Conservation (phyloP, 2,888 invertebrate genomes). For the Elysia crispata region DNA sequence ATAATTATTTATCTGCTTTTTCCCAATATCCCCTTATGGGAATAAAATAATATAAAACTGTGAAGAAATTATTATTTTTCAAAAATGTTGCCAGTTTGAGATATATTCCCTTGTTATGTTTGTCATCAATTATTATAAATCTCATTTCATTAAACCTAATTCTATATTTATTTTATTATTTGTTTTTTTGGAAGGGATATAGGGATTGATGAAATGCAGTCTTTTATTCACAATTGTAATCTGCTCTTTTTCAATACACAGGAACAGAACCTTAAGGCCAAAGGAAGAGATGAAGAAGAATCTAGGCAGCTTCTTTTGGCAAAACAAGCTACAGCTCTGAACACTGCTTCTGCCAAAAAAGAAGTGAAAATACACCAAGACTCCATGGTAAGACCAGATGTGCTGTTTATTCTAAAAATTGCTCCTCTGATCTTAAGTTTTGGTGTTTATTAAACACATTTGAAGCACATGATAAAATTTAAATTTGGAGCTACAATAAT, state of each 20-base stretch:
- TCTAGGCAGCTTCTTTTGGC: constrained; percentile 55
- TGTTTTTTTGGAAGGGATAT: background rate
- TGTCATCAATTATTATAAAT: too few species aligned
- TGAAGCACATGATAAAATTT: too few species aligned
- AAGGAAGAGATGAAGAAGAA: constrained; percentile 59
- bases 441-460: too few species aligned
- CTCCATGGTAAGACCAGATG: constrained; percentile 53
- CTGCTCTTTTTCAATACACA: constrained; percentile 30
- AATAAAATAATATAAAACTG: too few species aligned
- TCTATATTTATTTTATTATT: background rate
- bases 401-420: background rate
- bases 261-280: constrained; percentile 59
- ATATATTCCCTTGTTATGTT: too few species aligned
- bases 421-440: background rate
- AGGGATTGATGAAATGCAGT: background rate
- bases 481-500: too few species aligned
- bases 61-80: too few species aligned
- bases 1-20: too few species aligned
- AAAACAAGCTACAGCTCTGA: constrained; percentile 49
- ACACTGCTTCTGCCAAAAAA: constrained; percentile 39
- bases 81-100: too few species aligned
- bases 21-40: too few species aligned
- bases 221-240: constrained; percentile 14
- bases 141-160: too few species aligned
- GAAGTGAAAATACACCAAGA: constrained; percentile 57